Base-by-base conservation (phyloP, 2,888 invertebrate species). In the Stenotaenia linearis region DNA sequence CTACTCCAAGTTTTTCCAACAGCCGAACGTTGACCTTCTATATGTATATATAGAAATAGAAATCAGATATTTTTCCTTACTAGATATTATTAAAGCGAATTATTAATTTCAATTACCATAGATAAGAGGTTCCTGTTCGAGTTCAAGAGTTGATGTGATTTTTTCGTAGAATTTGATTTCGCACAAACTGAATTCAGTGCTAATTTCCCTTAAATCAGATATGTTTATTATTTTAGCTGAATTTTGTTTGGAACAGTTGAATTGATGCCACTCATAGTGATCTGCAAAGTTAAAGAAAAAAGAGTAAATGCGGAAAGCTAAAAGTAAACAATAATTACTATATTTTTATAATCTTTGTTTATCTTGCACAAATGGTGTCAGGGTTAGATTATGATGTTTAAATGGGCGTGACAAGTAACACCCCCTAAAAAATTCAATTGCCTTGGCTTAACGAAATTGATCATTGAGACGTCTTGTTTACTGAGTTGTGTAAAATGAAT, bases 361-460 rank as follows among this genome's bases (percentile, higher is more conserved):
- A 69, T 69, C 15, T 25, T 69, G 12, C 28, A 1, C 15, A 69
- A 69, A 25, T 69, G 69, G 69, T 69, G 69, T 28, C 69, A 69
- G 23, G 69, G 69, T 69, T 28, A 69, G 69, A 69, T 69, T 61
- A 10, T 28, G 69, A 25, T 25, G 23, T 25, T 28, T 69, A 15
- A 25, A 23, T 18, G 18, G 50, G 69, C 69, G 69, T 69, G 69
- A 45, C 12, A 18, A 45, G 45, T 5, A 69, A 69, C 69, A 69
- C 69, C 69, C 69, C 69, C 28, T 18, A n/a, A 69, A 69, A 69
- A 69, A 69, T 25, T 69, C 69, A 69, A 69, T 69, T 69, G 69
- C 69, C 69, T 69, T 69, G 69, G 45, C 15, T 45, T 45, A 18
- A 69, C 23, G 28, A 28, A 28, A 69, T 69, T 69, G 25, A 69